These are phyloP conservation scores for Pogonocichla stellata DNA, from an alignment of 2,113 vertebrate genomes.

Conservation along the genomic window DNA sequence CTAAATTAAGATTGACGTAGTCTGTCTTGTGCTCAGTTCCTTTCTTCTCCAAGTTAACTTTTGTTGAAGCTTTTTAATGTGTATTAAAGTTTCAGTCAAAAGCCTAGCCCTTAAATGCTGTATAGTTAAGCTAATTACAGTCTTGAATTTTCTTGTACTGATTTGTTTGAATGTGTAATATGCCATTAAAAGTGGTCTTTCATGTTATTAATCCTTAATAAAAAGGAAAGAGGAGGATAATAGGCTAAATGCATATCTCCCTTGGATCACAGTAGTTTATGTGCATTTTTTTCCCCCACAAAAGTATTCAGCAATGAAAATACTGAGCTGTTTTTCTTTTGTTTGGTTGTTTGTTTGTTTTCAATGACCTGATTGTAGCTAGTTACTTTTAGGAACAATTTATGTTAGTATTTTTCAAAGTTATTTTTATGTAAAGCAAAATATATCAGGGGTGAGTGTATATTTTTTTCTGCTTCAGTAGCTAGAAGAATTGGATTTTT, in stretches of 20 bases:
- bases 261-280: neutral
- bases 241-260: neutral
- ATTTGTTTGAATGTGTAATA: neutral
- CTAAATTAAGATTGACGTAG: neutral
- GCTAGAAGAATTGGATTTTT: neutral
- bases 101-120: neutral
- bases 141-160: neutral
- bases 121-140: neutral
- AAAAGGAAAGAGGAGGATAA: neutral
- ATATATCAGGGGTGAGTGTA: neutral
- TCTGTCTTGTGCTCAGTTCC: accelerated
- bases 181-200: neutral
- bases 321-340: neutral
- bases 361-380: neutral
- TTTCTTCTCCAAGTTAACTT: neutral
- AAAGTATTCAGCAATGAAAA: neutral
- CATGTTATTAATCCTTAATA: neutral
- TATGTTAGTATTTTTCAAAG: neutral
- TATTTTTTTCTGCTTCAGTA: neutral
- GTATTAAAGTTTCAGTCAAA: neutral
- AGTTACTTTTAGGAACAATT: neutral
- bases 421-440: neutral
- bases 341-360: neutral
- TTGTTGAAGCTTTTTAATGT: neutral
- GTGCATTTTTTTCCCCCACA: neutral